Base-by-base conservation (phyloP, 2,888 invertebrate genomes). In the Agriopis leucophaearia region DNA sequence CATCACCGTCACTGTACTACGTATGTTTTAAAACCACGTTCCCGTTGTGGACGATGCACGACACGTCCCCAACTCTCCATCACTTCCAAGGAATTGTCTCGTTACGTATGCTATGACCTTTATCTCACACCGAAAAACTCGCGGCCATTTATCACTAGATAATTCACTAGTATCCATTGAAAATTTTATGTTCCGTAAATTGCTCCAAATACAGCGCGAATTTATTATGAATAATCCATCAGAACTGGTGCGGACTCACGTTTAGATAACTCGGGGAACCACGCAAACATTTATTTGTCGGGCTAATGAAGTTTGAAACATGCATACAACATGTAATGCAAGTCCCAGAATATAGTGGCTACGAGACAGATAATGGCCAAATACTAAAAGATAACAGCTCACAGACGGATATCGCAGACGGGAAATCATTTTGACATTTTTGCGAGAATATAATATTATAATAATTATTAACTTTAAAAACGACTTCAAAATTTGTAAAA, bases 161-260 rank as follows among this genome's bases (percentile, higher is more conserved):
- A 56, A 50, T n/a, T n/a, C n/a, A n/a, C n/a, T n/a, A 5, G 36
- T 27, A 60, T 56, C 64, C 66, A 71, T 66, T 74, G 64, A 68
- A 69, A 73, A 69, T 66, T 72, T 64, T 72, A 75, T 73, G 74
- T 68, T 55, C 58, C 66, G 60, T 70, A 66, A 73, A 69, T 48
- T 51, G 51, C 1, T 73, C 52, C 38, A 12, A 38, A 50, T 64
- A 68, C 61, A 52, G 58, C 47, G 65, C 56, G 50, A 70, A 71
- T 60, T 65, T 65, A 64, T 64, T 18, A 42, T 36, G 44, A 48
- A 48, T 66, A 60, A 60, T 65, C 55, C 59, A 42, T 64, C 64
- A 64, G 47, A 40, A 12, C 62, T 48, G 48, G 18, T 9, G 47
- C 38, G 55, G 15, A 27, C 44, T 35, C 40, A 7, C 27, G 16